Evolutionary conservation across 2,797 vertebrate genomes (phyloP).

Genomic region (Gastrophryne carolinensis): DNA sequence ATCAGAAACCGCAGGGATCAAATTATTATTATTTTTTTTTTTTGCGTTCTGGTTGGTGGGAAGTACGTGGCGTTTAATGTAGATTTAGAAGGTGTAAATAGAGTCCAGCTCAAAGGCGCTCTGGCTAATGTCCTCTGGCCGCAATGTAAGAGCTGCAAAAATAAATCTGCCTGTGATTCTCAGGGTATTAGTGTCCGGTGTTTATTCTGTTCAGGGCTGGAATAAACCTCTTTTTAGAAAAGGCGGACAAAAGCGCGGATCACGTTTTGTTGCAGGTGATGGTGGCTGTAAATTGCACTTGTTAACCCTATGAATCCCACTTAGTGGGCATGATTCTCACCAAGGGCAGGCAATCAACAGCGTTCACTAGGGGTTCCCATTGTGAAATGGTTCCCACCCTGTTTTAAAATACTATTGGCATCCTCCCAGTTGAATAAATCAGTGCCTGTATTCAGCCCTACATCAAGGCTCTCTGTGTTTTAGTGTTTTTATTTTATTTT

Average conservation of each 20-base stretch:
- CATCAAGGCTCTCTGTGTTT: no score
- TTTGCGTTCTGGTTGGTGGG: slow-evolving; percentile 17
- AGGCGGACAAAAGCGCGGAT: slow-evolving; percentile 1
- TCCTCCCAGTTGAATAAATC: no score
- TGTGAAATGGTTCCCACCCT: no score
- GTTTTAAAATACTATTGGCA: no score
- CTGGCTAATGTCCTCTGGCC: background rate
- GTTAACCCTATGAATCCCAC: background rate
- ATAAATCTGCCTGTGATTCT: background rate
- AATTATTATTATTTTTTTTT: slow-evolving; percentile 32
- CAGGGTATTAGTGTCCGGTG: slow-evolving; percentile 24
- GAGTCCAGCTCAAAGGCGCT: background rate
- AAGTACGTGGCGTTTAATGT: slow-evolving; percentile 15
- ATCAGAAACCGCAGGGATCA: slow-evolving; percentile 38
- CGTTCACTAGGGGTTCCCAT: no score
- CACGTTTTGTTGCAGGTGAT: background rate
- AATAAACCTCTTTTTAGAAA: background rate
- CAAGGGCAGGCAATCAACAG: no score
- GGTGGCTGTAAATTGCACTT: background rate
- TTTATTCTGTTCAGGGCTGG: background rate
- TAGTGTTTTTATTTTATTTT: no score
- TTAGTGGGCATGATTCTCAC: no score
- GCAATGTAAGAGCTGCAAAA: background rate
- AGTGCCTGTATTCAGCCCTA: no score
- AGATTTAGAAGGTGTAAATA: slow-evolving; percentile 17